Percentiles rank a stretch among this genome's conserved stretches.
Conservation (phyloP, 2,888 invertebrate genomes). For the Watsonalla binaria region DNA sequence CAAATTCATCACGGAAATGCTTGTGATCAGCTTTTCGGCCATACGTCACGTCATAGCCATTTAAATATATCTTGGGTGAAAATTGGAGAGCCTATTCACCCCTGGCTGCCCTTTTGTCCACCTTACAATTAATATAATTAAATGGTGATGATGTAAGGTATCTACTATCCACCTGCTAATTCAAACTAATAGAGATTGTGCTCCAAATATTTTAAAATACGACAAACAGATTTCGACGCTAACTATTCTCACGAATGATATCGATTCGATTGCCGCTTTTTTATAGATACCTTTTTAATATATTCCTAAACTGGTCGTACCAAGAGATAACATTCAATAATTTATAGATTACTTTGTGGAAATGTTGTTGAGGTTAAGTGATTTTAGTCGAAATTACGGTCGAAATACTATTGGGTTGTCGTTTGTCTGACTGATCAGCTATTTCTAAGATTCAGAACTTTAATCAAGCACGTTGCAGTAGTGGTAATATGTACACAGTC, state of each 20-base stretch:
- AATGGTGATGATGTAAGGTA: too few relatives aligned
- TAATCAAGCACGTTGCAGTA: not conserved
- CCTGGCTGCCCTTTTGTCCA: too few relatives aligned
- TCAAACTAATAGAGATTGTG: too few relatives aligned
- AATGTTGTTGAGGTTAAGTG: slow-evolving; percentile 37
- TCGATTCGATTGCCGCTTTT: slow-evolving; percentile 22
- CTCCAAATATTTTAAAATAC: too few relatives aligned
- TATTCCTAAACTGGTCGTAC: slow-evolving; percentile 42
- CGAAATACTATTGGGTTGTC: slow-evolving; percentile 22
- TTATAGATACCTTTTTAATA: slow-evolving; percentile 35
- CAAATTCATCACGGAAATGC: too few relatives aligned
- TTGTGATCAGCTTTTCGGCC: too few relatives aligned
- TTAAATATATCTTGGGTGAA: too few relatives aligned
- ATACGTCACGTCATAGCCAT: too few relatives aligned
- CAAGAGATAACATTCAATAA: slow-evolving; percentile 46
- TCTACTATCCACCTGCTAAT: too few relatives aligned
- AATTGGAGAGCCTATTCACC: too few relatives aligned
- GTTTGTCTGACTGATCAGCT: slow-evolving; percentile 18
- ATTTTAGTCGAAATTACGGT: slow-evolving; percentile 30
- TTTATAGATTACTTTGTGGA: slow-evolving; percentile 44
- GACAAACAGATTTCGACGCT: not conserved
- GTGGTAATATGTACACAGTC: too few relatives aligned
- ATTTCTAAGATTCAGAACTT: slow-evolving; percentile 1
- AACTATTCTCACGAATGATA: slow-evolving; percentile 25
- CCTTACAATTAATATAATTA: too few relatives aligned